Base-by-base conservation (phyloP, 2,797 vertebrate species). In the Pangasius djambal region DNA sequence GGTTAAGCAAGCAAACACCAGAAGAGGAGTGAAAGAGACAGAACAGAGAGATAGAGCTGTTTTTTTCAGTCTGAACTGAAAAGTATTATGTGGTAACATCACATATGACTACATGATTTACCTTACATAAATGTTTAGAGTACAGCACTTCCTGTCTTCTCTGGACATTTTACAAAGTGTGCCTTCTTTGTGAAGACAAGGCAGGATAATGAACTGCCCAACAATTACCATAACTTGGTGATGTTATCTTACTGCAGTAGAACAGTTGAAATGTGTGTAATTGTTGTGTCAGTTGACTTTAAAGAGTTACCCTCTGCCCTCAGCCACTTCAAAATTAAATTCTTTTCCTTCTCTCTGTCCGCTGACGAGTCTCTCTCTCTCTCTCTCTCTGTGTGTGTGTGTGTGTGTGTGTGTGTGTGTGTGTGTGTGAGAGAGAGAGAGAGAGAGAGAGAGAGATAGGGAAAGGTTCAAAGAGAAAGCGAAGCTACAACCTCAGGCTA, bases 241-340 rank as follows among this genome's bases (percentile, higher is more conserved):
- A 96, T 96, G 95, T 94, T 97, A 96, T 96, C 95, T 95, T 86
- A 55, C 92, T 90, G 92, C 94, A 81, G 91, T 91, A 90, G 93
- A 93, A 95, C 91, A 91, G 93, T 90, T 94, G 94, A 96, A 95
- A 96, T 95, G 94, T 95, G 92, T 94, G 95, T 96, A 97, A 97
- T 97, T 97, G 97, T 94, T 93, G 95, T 95, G 96, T 96, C 96
- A 97, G 95, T 93, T 94, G 93, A 93, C 94, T 96, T 95, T 95
- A 95, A 95, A 94, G 91, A 88, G 82, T 93, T 90, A 85, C 89
- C 90, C 93, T 92, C 89, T 94, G 96, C 97, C 96, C 96, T 96
- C 92, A 96, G 95, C 95, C 96, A 96, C 96, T 97, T 97, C 96
- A 96, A 97, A 97, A 97, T 97, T 94, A 97, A 97, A 98, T 97